Conservation (phyloP, 2,113 vertebrate species). For the Xenotilapia leptura region DNA sequence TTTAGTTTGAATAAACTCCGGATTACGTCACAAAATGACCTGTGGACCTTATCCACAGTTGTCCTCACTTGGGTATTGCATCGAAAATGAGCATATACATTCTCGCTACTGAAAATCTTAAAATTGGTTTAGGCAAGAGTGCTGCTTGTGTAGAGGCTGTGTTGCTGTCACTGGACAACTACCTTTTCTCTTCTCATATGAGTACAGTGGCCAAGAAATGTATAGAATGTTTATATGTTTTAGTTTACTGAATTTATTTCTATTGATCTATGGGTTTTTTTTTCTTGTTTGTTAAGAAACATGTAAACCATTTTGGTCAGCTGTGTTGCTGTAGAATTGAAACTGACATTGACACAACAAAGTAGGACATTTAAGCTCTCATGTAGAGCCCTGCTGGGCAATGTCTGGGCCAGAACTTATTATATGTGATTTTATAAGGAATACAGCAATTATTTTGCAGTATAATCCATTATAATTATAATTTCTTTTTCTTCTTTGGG, state of each 20-base stretch:
- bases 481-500: not conserved
- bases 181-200: not conserved
- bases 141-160: not conserved
- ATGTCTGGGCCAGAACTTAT: not conserved
- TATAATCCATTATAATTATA: not conserved
- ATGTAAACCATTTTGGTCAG: not conserved
- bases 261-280: accelerated
- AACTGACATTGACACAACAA: not conserved
- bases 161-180: not conserved
- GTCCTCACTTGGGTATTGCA: not conserved
- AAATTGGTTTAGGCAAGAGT: not conserved
- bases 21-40: not conserved
- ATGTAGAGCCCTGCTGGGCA: not conserved
- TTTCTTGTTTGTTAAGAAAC: not conserved
- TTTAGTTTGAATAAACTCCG: not conserved
- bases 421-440: not conserved
- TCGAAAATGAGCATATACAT: not conserved
- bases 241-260: not conserved
- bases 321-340: not conserved
- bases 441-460: not conserved
- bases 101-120: not conserved
- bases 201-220: not conserved
- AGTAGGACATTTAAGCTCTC: not conserved
- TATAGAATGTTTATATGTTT: not conserved
- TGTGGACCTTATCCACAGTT: not conserved